Conservation (phyloP, 2,797 vertebrate genomes). For the Gouania willdenowi region DNA sequence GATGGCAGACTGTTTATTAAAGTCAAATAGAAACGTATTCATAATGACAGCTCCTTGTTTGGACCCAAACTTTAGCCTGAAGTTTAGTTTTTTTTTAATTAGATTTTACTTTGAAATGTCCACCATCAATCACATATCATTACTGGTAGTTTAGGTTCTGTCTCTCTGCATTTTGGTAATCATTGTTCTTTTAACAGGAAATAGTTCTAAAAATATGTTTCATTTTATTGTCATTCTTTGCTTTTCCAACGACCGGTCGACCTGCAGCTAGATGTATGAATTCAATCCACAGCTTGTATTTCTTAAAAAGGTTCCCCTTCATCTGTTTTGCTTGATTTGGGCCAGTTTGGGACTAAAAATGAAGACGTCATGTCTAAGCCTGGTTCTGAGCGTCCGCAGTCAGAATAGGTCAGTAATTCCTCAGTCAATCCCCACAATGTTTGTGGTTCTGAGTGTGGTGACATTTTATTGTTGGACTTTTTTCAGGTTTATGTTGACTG, state of each 20-base stretch:
- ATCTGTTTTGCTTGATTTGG: no score
- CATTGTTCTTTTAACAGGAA: neutral
- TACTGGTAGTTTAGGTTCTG: no score
- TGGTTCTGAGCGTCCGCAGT: no score
- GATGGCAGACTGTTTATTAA: slow-evolving; percentile 14
- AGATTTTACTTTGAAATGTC: no score
- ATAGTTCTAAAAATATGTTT: neutral
- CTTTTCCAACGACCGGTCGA: neutral
- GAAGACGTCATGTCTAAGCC: no score
- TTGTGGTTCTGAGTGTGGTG: slow-evolving; percentile 56
- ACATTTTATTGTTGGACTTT: slow-evolving; percentile 20
- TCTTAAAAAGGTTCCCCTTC: neutral
- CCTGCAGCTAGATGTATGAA: neutral
- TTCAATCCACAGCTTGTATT: slow-evolving; percentile 7
- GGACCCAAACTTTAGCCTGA: neutral
- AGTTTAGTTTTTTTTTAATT: neutral
- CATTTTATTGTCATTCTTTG: neutral
- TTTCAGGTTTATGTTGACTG: slow-evolving; percentile 32
- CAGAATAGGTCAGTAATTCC: slow-evolving; percentile 24
- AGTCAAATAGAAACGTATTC: slow-evolving; percentile 36
- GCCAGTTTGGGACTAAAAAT: no score
- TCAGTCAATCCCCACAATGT: slow-evolving; percentile 16
- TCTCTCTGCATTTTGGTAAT: neutral
- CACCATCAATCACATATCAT: no score
- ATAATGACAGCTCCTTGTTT: neutral